Percentiles rank a stretch among this genome's conserved stretches.
Conservation (phyloP, 2,113 vertebrate genomes). For the Illadopsis cleaveri region DNA sequence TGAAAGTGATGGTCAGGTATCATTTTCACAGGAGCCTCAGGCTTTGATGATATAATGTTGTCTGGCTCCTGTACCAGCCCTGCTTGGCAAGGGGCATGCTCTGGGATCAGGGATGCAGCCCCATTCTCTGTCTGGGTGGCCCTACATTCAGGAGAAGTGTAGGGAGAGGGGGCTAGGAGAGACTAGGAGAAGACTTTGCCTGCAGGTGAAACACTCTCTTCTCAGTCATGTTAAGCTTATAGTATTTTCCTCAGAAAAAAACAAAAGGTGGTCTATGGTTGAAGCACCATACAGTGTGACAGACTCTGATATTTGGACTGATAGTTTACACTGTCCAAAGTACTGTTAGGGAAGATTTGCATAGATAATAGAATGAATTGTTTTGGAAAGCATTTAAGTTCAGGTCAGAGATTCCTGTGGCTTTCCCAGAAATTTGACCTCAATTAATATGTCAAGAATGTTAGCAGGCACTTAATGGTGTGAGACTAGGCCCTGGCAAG, state of each 20-base stretch:
- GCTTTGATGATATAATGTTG: not conserved
- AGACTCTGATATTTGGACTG: not conserved
- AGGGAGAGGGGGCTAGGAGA: not conserved
- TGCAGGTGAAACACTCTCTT: not conserved
- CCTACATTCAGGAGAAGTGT: not conserved
- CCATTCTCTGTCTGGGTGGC: rapidly evolving
- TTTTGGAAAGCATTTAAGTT: not conserved
- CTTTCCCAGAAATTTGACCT: not conserved
- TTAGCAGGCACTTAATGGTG: not conserved
- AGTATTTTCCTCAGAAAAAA: not conserved
- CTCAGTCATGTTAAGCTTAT: not conserved
- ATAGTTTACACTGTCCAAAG: not conserved
- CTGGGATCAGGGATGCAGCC: rapidly evolving
- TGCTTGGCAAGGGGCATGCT: rapidly evolving
- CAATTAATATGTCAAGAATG: not conserved
- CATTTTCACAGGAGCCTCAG: not conserved
- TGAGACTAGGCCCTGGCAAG: not conserved
- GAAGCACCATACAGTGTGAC: not conserved
- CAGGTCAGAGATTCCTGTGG: not conserved
- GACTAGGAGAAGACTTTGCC: not conserved
- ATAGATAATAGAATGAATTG: not conserved
- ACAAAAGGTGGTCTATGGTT: rapidly evolving
- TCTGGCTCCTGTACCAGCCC: not conserved
- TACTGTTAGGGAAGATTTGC: not conserved
- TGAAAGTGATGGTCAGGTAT: not conserved